These are phyloP conservation scores for Gymnarchus niloticus DNA, from an alignment of 2,113 vertebrate genomes.

Conservation along the genomic window DNA sequence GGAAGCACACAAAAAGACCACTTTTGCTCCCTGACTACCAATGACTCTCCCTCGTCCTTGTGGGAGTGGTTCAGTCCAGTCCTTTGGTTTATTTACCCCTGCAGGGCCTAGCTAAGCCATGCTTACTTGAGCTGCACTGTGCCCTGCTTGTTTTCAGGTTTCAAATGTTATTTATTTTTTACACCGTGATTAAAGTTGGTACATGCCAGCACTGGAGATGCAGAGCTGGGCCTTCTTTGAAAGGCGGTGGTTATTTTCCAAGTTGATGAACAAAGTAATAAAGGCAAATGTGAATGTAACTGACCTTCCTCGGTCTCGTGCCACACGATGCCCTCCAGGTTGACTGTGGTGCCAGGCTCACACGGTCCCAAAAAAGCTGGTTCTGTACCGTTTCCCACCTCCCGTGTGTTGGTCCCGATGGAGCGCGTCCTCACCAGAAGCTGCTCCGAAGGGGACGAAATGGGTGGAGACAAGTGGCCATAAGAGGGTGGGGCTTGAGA, in stretches of 20 bases:
- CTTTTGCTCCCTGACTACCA: not conserved
- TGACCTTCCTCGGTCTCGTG: slow-evolving; percentile 97
- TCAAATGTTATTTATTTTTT: not conserved
- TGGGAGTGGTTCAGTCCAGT: not conserved
- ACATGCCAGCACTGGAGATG: not conserved
- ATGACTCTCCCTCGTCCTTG: not conserved
- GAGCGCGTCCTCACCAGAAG: slow-evolving; percentile 85
- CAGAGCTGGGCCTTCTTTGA: not conserved
- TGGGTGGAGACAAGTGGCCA: slow-evolving; percentile 73
- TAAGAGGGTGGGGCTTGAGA: slow-evolving; percentile 74
- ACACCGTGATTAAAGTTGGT: too few relatives aligned
- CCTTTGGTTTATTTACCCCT: not conserved
- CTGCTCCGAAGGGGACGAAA: slow-evolving; percentile 80
- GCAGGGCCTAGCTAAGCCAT: not conserved
- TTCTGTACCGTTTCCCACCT: slow-evolving; percentile 77
- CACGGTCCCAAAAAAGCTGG: slow-evolving; percentile 82
- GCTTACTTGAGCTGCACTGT: not conserved
- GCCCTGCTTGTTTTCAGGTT: not conserved
- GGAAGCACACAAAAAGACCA: not conserved
- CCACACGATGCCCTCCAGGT: slow-evolving; percentile 96
- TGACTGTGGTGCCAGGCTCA: slow-evolving; percentile 91
- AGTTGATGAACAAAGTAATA: not conserved
- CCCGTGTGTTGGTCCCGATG: slow-evolving; percentile 88
- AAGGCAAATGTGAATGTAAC: not conserved
- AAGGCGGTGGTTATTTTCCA: not conserved